A percentile compares a stretch with the other conserved stretches of the same genome.
Evolutionary conservation across 2,888 invertebrate genomes (phyloP).

Genomic region (Ichneumon xanthorius): DNA sequence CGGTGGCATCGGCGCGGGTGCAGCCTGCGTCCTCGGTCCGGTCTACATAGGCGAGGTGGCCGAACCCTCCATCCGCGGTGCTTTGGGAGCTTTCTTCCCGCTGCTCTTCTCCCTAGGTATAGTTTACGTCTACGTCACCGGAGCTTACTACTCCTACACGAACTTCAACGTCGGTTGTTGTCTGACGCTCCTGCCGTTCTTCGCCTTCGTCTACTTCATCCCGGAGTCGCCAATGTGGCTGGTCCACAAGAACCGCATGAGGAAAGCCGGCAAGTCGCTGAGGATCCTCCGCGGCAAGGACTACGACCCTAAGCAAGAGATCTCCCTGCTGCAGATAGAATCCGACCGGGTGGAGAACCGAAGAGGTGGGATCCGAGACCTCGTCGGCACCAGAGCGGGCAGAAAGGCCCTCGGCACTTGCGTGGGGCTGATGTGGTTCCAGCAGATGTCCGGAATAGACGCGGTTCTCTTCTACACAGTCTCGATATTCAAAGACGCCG

Average conservation of each 20-base stretch:
- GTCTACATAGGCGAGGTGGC: constrained; percentile 86
- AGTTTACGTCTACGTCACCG: constrained; percentile 84
- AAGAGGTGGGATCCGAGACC: constrained; percentile 78
- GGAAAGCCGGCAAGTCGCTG: constrained; percentile 74
- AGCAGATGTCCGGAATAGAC: constrained; percentile 85
- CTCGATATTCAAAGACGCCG: constrained; percentile 84
- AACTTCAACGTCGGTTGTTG: constrained; percentile 84
- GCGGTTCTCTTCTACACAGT: constrained; percentile 85
- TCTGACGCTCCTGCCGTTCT: constrained; percentile 81
- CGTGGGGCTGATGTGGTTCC: constrained; percentile 86
- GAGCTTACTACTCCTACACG: constrained; percentile 84
- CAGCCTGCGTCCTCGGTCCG: constrained; percentile 85
- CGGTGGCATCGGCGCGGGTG: constrained; percentile 85
- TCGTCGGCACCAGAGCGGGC: constrained; percentile 78
- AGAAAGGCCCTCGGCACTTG: constrained; percentile 85
- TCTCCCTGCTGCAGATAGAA: constrained; percentile 76
- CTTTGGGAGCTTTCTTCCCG: constrained; percentile 86
- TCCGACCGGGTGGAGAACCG: constrained; percentile 75
- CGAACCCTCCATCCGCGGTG: constrained; percentile 85
- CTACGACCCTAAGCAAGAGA: constrained; percentile 76
- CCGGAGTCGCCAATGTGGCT: constrained; percentile 81
- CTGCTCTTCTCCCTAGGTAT: constrained; percentile 85
- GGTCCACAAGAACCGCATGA: constrained; percentile 73
- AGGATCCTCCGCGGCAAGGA: constrained; percentile 73
- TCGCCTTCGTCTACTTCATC: constrained; percentile 78